These are phyloP conservation scores for Cenopis cana DNA, from an alignment of 2,888 invertebrate species.

Conservation along the genomic window DNA sequence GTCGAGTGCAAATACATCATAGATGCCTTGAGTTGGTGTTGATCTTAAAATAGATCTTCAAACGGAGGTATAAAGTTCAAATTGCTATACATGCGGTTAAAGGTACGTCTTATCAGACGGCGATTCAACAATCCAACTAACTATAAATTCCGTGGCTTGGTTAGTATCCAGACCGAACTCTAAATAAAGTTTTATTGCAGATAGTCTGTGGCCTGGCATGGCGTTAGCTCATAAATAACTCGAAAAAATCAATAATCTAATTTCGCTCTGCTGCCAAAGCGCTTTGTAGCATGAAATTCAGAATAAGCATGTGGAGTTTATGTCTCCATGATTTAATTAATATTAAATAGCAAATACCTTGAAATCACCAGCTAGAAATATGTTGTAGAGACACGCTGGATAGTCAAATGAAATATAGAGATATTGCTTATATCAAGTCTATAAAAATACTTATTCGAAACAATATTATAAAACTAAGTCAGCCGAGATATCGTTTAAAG, in stretches of 20 bases:
- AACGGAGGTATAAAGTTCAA: slow-evolving; percentile 16
- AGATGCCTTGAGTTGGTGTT: slow-evolving; percentile 28
- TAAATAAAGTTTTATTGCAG: slow-evolving; percentile 39
- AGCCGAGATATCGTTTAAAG: slow-evolving; percentile 9
- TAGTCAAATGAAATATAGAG: too few relatives aligned
- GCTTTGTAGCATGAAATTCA: not conserved
- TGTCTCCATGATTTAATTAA: not conserved
- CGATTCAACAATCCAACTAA: slow-evolving; percentile 37
- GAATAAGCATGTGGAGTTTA: not conserved
- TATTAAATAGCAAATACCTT: not conserved
- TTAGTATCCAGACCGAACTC: slow-evolving; percentile 20
- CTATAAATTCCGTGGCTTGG: slow-evolving; percentile 34
- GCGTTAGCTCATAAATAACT: slow-evolving; percentile 15
- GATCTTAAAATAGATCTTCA: slow-evolving; percentile 30
- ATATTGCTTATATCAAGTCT: not conserved
- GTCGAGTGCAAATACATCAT: slow-evolving; percentile 40
- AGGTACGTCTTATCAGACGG: slow-evolving; percentile 7
- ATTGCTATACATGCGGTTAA: slow-evolving; percentile 15
- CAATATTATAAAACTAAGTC: not conserved
- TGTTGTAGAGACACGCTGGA: not conserved
- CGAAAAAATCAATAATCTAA: slow-evolving; percentile 21
- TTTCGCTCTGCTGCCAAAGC: slow-evolving; percentile 19
- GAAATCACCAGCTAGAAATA: too few relatives aligned
- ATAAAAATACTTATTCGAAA: not conserved
- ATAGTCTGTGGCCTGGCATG: not conserved